Base-by-base conservation (phyloP, 1,140 invertebrate species). In the Rhagoletis pomonella region DNA sequence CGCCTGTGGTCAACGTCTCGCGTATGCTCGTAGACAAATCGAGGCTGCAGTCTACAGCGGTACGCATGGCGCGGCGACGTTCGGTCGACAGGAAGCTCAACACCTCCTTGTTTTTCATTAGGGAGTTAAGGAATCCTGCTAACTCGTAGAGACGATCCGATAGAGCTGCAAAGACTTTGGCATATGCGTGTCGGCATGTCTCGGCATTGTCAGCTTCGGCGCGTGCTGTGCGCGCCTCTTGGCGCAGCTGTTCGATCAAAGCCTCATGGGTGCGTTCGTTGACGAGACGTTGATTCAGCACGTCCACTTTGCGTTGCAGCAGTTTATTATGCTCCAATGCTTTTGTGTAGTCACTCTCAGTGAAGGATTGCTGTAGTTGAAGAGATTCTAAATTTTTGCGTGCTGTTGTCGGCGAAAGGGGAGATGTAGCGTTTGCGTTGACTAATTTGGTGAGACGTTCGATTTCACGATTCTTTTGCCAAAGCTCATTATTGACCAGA, bases 381-480 rank as follows among this genome's bases (percentile, higher is more conserved):
- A 86, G 85, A 73, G 64, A 73, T 44, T 81, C 73, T 17, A 81
- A 17, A 29, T 55, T 64, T 7, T 88, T 87, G 39, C 86, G 64
- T 0, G 88, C 89, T 9, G 87, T 88, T 2, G 88, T 89, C 3
- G 89, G 85, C 0, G 91, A 90, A 9, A 87, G 62, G 60, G 89
- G 73, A 7, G 60, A 86, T 12, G 58, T 44, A 7, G 73, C 59
- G 29, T 62, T n/a, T n/a, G 47, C 39, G 12, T 86, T 88, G 1
- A 93, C 19, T n/a, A 93, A 62, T 85, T 93, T 92, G 44, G 90
- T 93, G 3, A 96, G 91, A 86, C 95, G 95, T 65, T 96, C 96
- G 44, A 96, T 96, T 89, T 96, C 95, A 47, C 95, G 94, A 89
- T 96, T 96, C 89, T 96, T 96, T 87, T 95, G 95, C 96, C 96